Evolutionary conservation across 2,797 vertebrate genomes (phyloP), one percentile per base, ranked within the genome.

Genomic region (Rousettus madagascariensis): DNA sequence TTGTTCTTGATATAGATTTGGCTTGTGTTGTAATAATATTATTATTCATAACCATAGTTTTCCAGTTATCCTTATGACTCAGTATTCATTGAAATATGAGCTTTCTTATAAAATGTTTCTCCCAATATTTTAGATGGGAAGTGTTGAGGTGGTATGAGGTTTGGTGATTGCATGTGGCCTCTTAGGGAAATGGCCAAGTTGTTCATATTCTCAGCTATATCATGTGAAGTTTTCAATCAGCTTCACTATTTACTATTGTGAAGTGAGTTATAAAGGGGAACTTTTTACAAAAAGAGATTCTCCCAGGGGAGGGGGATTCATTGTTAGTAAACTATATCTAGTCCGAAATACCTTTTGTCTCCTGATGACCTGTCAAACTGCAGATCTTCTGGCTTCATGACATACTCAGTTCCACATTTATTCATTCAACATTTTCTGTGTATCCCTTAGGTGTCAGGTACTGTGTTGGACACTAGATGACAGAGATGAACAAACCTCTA

Each of bases 281-380:
- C 43, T 63, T 95, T 95, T 84, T 92, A 83, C 22, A 85, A 84
- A 94, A 97, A 90, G 49, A 92, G n/a, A 55, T 82, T 94, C 16
- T 77, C n/a, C 28, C 19, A 41, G 19, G 24, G 68, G 30, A 53
- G 20, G 43, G n/a, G 53, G 26, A 74, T 41, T 65, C 30, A 28
- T 55, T 80, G 43, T 85, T 90, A 65, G 36, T 95, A 53, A 95
- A 97, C 71, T 92, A 63, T 30, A 24, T 63, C 51, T 71, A 55
- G 41, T 95, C 41, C 15, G 41, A n/a, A 71, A 69, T 83, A 17
- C 13, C 38, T 78, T 82, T 95, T 79, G 26, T 51, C 30, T 92
- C 55, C 53, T 71, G 17, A 68, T 83, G 77, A 86, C 26, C 19
- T 28, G 2, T 20, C n/a, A 75, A 28, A 49, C 30, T 79, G 43